phyloP scores from a whole-genome alignment of 2,888 invertebrate genomes.

The Cerastis leucographa region DNA sequence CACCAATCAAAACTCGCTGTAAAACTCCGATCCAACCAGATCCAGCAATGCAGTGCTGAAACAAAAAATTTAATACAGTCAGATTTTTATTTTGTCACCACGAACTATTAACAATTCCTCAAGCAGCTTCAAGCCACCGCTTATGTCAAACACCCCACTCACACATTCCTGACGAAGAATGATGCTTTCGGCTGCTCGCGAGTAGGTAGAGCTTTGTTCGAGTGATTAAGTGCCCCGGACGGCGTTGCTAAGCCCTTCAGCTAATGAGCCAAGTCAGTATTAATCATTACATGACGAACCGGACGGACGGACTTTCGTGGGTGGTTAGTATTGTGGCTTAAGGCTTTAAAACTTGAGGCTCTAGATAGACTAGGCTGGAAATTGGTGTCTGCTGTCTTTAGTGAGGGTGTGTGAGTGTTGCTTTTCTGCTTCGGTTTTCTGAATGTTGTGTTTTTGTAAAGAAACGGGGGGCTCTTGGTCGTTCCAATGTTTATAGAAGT shows the following conservation, averaged over 20 bases:
- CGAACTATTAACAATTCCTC: neutral
- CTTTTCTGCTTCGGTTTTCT: neutral
- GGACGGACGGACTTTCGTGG: constrained; percentile 84
- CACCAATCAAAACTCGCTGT: neutral
- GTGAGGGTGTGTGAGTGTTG: neutral
- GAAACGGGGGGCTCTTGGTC: neutral
- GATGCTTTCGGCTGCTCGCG: constrained; percentile 89
- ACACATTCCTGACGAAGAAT: constrained; percentile 90
- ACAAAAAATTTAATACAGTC: neutral
- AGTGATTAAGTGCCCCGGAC: constrained; percentile 88
- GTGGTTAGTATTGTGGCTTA: constrained; percentile 80
- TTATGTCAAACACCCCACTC: constrained; percentile 71
- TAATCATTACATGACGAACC: constrained; percentile 88
- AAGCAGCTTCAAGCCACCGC: constrained; percentile 50
- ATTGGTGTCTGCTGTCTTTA: neutral
- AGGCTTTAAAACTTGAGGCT: constrained; percentile 65
- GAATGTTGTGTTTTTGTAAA: too few relatives aligned
- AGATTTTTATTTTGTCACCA: neutral
- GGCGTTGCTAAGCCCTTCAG: constrained; percentile 89
- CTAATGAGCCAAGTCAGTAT: constrained; percentile 90
- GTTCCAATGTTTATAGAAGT: neutral
- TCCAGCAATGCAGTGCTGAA: neutral
- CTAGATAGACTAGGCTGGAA: constrained; percentile 66
- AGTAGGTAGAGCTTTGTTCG: constrained; percentile 90
- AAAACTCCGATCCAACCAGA: too few relatives aligned